Percentiles rank a stretch among this genome's conserved stretches.
Conservation (phyloP, 2,888 invertebrate genomes). For the Melipona bicolor region DNA sequence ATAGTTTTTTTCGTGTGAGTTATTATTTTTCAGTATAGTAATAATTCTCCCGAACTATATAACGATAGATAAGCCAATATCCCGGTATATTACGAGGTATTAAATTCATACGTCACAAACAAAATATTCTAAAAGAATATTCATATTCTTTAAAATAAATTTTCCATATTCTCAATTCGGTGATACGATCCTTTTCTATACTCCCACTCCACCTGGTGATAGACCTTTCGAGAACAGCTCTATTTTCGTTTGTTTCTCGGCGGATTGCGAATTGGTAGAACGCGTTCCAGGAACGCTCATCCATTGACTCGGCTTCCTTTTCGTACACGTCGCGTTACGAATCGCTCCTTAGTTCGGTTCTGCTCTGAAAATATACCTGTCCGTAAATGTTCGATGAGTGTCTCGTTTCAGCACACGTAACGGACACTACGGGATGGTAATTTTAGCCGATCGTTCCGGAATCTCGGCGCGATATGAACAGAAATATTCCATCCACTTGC, state of each 20-base stretch:
- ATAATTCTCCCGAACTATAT: too few species aligned
- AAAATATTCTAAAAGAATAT: too few species aligned
- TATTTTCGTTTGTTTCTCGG: neutral
- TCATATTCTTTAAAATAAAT: too few species aligned
- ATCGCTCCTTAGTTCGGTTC: neutral
- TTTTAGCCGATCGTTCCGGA: neutral
- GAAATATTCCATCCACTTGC: neutral
- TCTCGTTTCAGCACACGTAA: too few species aligned
- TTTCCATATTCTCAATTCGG: too few species aligned
- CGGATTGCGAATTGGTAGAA: conserved; percentile 6
- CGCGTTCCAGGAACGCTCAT: neutral
- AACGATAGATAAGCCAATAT: too few species aligned
- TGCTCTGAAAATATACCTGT: neutral
- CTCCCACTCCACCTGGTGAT: too few species aligned
- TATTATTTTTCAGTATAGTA: too few species aligned
- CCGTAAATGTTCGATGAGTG: neutral
- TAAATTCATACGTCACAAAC: too few species aligned
- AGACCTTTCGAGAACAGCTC: neutral
- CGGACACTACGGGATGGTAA: neutral
- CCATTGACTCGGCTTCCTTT: neutral
- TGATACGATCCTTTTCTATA: too few species aligned
- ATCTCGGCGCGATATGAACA: neutral
- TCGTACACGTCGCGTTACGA: neutral
- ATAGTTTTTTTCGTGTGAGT: too few species aligned
- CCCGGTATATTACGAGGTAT: too few species aligned